These are phyloP conservation scores for Diplodus puntazzo DNA, from an alignment of 2,797 vertebrate genomes.

Conservation along the genomic window DNA sequence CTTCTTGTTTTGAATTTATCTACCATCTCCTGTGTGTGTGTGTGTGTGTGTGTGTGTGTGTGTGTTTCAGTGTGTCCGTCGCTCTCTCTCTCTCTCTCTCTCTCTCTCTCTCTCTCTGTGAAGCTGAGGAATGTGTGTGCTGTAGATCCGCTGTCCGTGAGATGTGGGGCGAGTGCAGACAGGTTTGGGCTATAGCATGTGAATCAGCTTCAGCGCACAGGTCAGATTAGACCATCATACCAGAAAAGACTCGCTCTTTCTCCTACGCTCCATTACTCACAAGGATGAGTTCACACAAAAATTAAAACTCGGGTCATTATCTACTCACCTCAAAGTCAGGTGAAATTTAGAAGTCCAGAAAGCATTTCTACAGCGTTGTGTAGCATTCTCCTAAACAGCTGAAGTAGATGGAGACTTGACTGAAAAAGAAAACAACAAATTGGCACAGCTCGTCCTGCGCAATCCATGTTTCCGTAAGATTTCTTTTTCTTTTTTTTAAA, in stretches of 20 bases:
- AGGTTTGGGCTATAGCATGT: conserved; percentile 83
- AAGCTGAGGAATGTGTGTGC: conserved; percentile 79
- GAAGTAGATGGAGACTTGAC: no score
- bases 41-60: conserved; percentile 17
- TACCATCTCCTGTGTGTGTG: conserved; percentile 56
- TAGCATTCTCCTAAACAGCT: no score
- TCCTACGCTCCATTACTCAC: conserved; percentile 43
- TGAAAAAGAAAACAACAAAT: no score
- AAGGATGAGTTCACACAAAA: no score
- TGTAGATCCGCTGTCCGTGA: conserved; percentile 80
- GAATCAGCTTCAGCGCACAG: conserved; percentile 75
- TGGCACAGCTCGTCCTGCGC: no score
- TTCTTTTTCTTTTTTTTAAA: no score
- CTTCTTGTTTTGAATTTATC: conserved; percentile 72
- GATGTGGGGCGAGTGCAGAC: conserved; percentile 84
- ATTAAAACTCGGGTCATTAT: no score
- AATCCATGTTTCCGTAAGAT: no score
- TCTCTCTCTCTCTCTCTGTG: conserved; percentile 47
- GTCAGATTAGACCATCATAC: conserved; percentile 82
- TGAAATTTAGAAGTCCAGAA: no score
- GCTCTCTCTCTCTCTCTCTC: conserved; percentile 37
- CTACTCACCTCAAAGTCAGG: no score
- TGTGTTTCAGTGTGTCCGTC: conserved; percentile 39
- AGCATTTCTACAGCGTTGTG: no score
- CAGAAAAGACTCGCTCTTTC: conserved; percentile 63